Percentiles rank a stretch among this genome's conserved stretches.
These are phyloP conservation scores for Liopterus haemorrhoidalis DNA, from an alignment of 2,888 invertebrate species.

Conservation along the genomic window DNA sequence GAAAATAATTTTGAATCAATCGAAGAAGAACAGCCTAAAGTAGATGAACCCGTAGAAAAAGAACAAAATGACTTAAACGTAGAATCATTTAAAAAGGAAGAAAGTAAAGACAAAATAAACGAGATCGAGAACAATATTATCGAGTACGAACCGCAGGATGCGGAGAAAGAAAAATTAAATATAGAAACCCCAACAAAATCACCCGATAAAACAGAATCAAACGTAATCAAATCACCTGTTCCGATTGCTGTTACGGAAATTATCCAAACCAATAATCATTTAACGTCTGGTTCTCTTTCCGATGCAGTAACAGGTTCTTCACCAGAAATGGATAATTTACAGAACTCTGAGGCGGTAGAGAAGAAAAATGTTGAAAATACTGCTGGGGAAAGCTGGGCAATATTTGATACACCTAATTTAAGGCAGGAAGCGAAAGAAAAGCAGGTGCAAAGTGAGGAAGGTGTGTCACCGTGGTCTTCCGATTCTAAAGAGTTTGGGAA, in stretches of 20 bases:
- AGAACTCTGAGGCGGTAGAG: slow-evolving; percentile 41
- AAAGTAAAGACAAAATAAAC: slow-evolving; percentile 25
- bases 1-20: slow-evolving; percentile 41
- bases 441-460: slow-evolving; percentile 45
- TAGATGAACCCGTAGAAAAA: slow-evolving; percentile 30
- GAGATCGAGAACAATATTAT: slow-evolving; percentile 24
- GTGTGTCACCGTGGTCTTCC: slow-evolving; percentile 71
- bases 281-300: slow-evolving; percentile 58
- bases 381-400: slow-evolving; percentile 54
- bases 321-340: slow-evolving; percentile 54
- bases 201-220: slow-evolving; percentile 21
- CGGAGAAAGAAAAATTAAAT: slow-evolving; percentile 20
- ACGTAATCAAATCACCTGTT: slow-evolving; percentile 43
- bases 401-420: slow-evolving; percentile 49
- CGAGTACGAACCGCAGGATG: slow-evolving; percentile 22
- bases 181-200: slow-evolving; percentile 21
- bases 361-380: slow-evolving; percentile 42
- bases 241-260: slow-evolving; percentile 43
- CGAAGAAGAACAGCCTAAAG: slow-evolving; percentile 40
- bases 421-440: slow-evolving; percentile 38
- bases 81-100: slow-evolving; percentile 30
- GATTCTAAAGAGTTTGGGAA: slow-evolving; percentile 61
- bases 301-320: slow-evolving; percentile 60
- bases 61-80: slow-evolving; percentile 32
- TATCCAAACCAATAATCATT: slow-evolving; percentile 39